These are phyloP conservation scores for Harpagoxenus sublaevis DNA, from an alignment of 2,888 invertebrate genomes.

Conservation along the genomic window DNA sequence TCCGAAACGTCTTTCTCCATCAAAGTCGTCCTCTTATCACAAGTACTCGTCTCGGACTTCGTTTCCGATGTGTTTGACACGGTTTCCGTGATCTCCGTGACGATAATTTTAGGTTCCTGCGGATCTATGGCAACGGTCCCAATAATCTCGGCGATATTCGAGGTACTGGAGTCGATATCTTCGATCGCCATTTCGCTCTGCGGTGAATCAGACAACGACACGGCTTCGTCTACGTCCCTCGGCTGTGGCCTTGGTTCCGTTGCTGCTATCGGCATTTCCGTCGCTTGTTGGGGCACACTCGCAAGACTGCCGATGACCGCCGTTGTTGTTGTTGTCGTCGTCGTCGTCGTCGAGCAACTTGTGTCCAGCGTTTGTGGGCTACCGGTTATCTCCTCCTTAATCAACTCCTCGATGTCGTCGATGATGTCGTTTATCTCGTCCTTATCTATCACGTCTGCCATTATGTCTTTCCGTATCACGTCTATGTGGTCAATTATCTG, in stretches of 20 bases:
- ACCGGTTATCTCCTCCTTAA: constrained; percentile 83
- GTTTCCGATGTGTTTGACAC: constrained; percentile 53
- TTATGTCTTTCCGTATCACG: constrained; percentile 83
- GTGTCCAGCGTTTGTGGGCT: constrained; percentile 76
- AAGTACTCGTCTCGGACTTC: constrained; percentile 59
- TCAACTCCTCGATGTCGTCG: constrained; percentile 84
- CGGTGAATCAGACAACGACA: constrained; percentile 86
- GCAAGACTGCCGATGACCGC: constrained; percentile 68
- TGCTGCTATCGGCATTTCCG: constrained; percentile 67
- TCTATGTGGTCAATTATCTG: constrained; percentile 84
- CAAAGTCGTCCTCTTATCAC: constrained; percentile 52
- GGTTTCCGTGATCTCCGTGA: constrained; percentile 65
- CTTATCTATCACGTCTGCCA: constrained; percentile 83
- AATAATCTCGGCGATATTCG: constrained; percentile 87
- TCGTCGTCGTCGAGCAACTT: constrained; percentile 22
- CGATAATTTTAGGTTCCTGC: constrained; percentile 76
- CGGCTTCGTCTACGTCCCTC: constrained; percentile 86
- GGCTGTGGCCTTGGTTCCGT: constrained; percentile 82
- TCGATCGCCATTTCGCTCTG: constrained; percentile 87
- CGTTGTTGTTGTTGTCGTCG: constrained; percentile 55
- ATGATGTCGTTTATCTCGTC: constrained; percentile 85
- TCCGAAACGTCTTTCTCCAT: constrained; percentile 64
- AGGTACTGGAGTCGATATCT: constrained; percentile 87
- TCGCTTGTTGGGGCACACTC: constrained; percentile 64
- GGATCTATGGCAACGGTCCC: constrained; percentile 82